Conservation (phyloP, 2,888 invertebrate genomes). For the Maniola hyperantus region DNA sequence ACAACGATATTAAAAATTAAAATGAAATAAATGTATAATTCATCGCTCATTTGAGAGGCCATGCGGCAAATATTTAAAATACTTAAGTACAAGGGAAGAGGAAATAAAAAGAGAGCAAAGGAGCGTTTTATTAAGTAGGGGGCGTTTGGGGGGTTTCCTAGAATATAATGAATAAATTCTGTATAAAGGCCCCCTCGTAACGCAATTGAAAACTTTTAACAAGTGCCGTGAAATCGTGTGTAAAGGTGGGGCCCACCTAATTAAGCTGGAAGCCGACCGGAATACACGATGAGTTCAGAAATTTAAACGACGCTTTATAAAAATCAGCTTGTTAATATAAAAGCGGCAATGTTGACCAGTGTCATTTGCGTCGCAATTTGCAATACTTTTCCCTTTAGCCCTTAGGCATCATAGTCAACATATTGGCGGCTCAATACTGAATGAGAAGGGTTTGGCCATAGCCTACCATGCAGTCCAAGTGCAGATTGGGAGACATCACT, state of each 20-base stretch:
- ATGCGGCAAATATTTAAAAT: constrained; percentile 79
- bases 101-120: constrained; percentile 72
- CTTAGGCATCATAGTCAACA: too few species aligned
- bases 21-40: constrained; percentile 70
- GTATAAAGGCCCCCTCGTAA: constrained; percentile 73
- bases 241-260: constrained; percentile 78
- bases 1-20: constrained; percentile 6
- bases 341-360: constrained; percentile 55
- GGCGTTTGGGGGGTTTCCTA: constrained; percentile 53
- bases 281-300: constrained; percentile 74
- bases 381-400: constrained; percentile 7
- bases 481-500: too few species aligned
- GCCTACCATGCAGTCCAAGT: too few species aligned
- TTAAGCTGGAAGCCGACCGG: constrained; percentile 66
- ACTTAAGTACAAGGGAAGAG: constrained; percentile 63
- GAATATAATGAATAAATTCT: constrained; percentile 82
- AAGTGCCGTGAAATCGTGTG: constrained; percentile 81
- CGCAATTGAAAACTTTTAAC: constrained; percentile 83
- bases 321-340: constrained; percentile 70
- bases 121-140: constrained; percentile 75
- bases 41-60: constrained; percentile 71
- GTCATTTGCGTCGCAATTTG: constrained; percentile 24
- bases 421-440: too few species aligned
- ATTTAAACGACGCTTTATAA: constrained; percentile 71
- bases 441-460: too few species aligned